Evolutionary conservation across 2,113 vertebrate species (phyloP).

Genomic region (Oenanthe oenanthe): DNA sequence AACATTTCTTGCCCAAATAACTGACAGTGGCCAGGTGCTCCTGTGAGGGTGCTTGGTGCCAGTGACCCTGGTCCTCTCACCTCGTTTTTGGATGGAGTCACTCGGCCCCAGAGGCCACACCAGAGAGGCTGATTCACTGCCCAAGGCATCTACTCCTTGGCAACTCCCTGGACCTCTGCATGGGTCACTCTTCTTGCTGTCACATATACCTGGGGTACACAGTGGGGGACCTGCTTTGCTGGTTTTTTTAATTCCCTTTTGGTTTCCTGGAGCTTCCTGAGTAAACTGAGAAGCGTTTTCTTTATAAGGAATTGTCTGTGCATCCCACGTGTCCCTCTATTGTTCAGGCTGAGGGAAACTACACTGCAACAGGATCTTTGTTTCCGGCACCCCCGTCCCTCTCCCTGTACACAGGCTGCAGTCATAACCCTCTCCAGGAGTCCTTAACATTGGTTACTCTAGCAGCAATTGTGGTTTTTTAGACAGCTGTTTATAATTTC

Average conservation of each 20-base stretch:
- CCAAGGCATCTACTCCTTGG: constrained; percentile 18
- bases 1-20: background rate
- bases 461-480: constrained; percentile 13
- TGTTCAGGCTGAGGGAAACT: constrained; percentile 24
- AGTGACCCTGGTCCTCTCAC: background rate
- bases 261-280: background rate
- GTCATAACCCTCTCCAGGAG: background rate
- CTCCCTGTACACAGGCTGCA: background rate
- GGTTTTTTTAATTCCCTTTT: background rate
- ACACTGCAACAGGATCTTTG: constrained; percentile 5
- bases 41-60: background rate
- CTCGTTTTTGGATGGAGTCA: background rate
- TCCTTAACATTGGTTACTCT: background rate
- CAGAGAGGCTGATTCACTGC: background rate
- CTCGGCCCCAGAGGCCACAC: background rate
- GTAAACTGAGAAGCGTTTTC: background rate
- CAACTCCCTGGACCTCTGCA: background rate
- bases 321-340: background rate
- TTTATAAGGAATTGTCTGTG: constrained; percentile 29
- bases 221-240: background rate
- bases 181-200: background rate
- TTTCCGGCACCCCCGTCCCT: background rate
- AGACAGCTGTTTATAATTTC: constrained; percentile 59
- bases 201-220: background rate
- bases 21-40: background rate